Percentiles rank a stretch among this genome's conserved stretches.
Conservation (phyloP, 2,797 vertebrate species). For the Hyperoplus lanceolatus region DNA sequence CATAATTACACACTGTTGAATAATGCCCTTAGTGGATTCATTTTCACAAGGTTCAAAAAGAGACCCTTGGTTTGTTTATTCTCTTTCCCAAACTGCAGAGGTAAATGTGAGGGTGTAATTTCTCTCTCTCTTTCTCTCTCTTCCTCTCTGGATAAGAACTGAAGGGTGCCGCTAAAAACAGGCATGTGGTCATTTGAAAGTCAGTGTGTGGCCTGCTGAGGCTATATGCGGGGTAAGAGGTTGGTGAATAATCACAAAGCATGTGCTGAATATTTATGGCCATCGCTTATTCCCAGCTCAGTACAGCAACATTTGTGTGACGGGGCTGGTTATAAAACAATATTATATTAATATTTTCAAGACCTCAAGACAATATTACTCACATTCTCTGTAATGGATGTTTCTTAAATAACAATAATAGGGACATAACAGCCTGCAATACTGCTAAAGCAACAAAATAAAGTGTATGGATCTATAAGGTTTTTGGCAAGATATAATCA, state of each 20-base stretch:
- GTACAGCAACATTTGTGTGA: constrained; percentile 2
- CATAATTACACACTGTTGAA: constrained; percentile 54
- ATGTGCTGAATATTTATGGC: constrained; percentile 44
- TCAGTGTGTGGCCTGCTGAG: constrained; percentile 32
- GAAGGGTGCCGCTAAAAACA: constrained; percentile 36
- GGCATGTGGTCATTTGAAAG: constrained; percentile 47
- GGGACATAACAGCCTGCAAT: background rate
- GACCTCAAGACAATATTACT: background rate
- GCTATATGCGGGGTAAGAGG: constrained; percentile 41
- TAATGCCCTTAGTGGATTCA: constrained; percentile 50
- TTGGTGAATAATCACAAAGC: constrained; percentile 32
- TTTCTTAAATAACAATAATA: background rate
- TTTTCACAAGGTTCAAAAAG: constrained; percentile 28
- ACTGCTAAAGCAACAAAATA: background rate
- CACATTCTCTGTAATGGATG: background rate
- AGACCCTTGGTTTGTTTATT: constrained; percentile 11
- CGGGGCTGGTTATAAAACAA: constrained; percentile 5
- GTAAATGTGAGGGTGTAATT: constrained; percentile 27
- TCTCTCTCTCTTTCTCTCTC: constrained; percentile 5
- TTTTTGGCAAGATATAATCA: background rate
- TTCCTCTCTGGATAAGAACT: constrained; percentile 9
- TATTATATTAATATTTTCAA: constrained; percentile 6
- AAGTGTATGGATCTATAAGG: background rate
- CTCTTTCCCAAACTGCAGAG: constrained; percentile 7
- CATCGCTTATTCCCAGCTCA: constrained; percentile 15